Base-by-base conservation (phyloP, 2,113 vertebrate genomes). In the Sisor rabdophorus region DNA sequence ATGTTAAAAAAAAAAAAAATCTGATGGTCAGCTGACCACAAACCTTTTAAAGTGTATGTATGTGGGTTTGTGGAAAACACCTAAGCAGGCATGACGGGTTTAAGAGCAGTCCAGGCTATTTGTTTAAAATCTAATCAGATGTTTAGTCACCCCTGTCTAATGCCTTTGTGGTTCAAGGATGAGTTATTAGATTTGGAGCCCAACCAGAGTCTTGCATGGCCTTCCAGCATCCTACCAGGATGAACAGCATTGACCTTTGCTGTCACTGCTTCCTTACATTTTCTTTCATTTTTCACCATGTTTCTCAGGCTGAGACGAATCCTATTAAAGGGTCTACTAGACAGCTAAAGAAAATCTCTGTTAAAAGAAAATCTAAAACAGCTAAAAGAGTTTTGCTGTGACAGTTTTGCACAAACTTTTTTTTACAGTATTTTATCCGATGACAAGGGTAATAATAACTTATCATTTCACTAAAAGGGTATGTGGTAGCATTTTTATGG, bases 101-200 rank as follows among this genome's bases (percentile, higher is more conserved):
- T n/a, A 74, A 53, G 59, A 74, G 59, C 44, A 22, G 47, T 16
- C 47, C 48, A 10, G 20, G 24, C 26, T 56, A 36, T 76, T 53
- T 76, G 24, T 75, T 69, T 61, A 61, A 71, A 60, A 70, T 60
- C 78, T 61, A 67, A 76, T 75, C 79, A 70, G n/a, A 65, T 82
- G 79, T 73, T 68, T 70, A 82, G 72, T 80, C 80, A 78, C 52
- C 70, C 65, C 13, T 63, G 55, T 80, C 67, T 76, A 50, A 78
- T 79, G 78, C 67, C 75, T 73, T 24, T 81, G 75, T 63, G 65
- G 77, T 75, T 55, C 65, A 68, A 73, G 19, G 67, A n/a, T 55
- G 71, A 68, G 75, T 74, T 76, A 64, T 82, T 80, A 75, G 63
- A 73, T 60, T 80, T 82, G 80, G 75, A 79, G 44, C 12, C 54